These are phyloP conservation scores for Neuroscelio doddi DNA, from an alignment of 2,888 invertebrate species.

Conservation along the genomic window DNA sequence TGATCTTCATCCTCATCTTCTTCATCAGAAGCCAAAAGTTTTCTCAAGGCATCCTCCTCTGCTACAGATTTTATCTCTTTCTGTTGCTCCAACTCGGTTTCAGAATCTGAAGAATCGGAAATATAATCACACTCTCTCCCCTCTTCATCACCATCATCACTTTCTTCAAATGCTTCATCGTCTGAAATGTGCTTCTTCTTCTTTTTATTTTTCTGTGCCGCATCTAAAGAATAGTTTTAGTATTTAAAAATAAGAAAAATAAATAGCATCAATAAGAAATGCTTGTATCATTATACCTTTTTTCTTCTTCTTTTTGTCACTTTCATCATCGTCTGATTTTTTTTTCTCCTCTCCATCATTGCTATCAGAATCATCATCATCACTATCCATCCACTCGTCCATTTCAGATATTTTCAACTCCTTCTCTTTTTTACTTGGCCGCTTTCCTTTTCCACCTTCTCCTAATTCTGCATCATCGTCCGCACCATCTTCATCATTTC, in stretches of 20 bases:
- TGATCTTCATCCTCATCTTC: constrained; percentile 90
- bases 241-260: too few species aligned
- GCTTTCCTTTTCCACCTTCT: constrained; percentile 72
- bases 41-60: constrained; percentile 90
- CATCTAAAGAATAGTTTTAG: constrained; percentile 1
- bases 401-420: constrained; percentile 93
- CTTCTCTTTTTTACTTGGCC: constrained; percentile 68
- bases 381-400: constrained; percentile 91
- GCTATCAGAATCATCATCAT: constrained; percentile 84
- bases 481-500: constrained; percentile 78
- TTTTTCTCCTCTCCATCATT: constrained; percentile 80
- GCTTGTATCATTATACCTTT: too few species aligned
- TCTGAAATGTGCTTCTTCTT: constrained; percentile 89
- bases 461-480: constrained; percentile 80
- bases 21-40: constrained; percentile 90
- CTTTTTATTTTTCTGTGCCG: constrained; percentile 72
- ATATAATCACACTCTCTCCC: constrained; percentile 96
- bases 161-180: constrained; percentile 94
- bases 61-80: constrained; percentile 92
- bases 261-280: too few species aligned
- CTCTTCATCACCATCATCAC: constrained; percentile 97
- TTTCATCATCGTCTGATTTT: constrained; percentile 74
- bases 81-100: constrained; percentile 78
- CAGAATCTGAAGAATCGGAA: constrained; percentile 88
- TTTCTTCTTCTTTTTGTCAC: constrained; percentile 79